Base-by-base conservation (phyloP, 2,113 vertebrate genomes). In the Struthidea cinerea region DNA sequence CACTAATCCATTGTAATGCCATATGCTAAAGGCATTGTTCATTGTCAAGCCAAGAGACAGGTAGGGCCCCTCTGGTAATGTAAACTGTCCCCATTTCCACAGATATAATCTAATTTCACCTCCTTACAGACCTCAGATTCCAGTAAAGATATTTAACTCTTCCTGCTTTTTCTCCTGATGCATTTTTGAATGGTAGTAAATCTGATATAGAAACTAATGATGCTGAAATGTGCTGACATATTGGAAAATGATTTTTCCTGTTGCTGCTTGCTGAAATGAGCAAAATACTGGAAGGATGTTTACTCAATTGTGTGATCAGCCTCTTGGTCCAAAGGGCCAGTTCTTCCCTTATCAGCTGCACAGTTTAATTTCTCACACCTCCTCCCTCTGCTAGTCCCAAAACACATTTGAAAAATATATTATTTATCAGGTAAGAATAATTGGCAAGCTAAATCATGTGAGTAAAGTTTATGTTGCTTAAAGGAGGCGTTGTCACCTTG, bases 201-300 rank as follows among this genome's bases (percentile, higher is more conserved):
- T 98, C 94, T 97, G 97, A 98, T 97, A 96, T 78, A 97, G 90
- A 96, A 97, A 93, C 84, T 97, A 98, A 98, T 97, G 97, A 96
- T n/a, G 90, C 94, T 97, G 91, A 98, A 98, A 98, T 95, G 73
- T 96, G 95, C 97, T 98, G 97, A 97, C 94, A 97, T 97, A 97
- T 96, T 97, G 90, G 95, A 97, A 98, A 98, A 96, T 93, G 5
- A 94, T 96, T 97, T 97, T 87, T 97, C 90, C 94, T 96, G 55
- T 87, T 93, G 87, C 68, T 94, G 49, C 85, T 95, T 97, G 90
- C 71, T 95, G 89, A 96, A 96, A 94, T 64, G 81, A 96, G 55
- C 7, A 91, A 86, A 96, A 68, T 76, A 93, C 84, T 82, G 76
- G 64, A 97, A 92, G 90, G 47, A 24, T 65, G 84, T 96, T 97